These are phyloP conservation scores for Stichopus chloronotus DNA, from an alignment of 35 echinoderm and acorn worm genomes.

Conservation along the genomic window DNA sequence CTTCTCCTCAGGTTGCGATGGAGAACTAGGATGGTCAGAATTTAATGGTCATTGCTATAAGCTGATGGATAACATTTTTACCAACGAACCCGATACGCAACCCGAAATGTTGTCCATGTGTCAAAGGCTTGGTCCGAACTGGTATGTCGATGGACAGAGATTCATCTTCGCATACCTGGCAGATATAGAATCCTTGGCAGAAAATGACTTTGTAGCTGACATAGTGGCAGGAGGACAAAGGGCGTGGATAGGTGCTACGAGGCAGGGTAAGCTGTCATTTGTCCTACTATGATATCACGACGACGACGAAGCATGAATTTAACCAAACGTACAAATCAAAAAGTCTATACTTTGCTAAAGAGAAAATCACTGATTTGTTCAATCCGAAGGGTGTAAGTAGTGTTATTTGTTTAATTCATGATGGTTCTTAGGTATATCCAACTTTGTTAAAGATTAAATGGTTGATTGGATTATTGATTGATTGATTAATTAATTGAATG, in stretches of 20 bases:
- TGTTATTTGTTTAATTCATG: too few species aligned
- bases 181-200: not conserved
- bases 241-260: constrained; percentile 7
- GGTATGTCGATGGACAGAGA: not conserved
- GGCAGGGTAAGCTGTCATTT: not conserved
- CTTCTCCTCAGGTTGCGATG: too few species aligned
- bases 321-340: not conserved
- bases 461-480: too few species aligned
- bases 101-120: not conserved
- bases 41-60: constrained; percentile 37
- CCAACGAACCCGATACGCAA: not conserved
- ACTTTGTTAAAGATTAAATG: too few species aligned
- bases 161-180: not conserved
- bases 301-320: not conserved
- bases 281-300: not conserved
- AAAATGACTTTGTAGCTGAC: constrained; percentile 20
- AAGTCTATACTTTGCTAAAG: not conserved
- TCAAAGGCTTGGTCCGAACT: not conserved
- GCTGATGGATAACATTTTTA: not conserved
- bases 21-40: not conserved
- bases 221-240: not conserved
- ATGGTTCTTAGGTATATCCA: too few species aligned
- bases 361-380: too few species aligned
- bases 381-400: too few species aligned
- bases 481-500: too few species aligned